These are phyloP conservation scores for Tortricodes alternella DNA, from an alignment of 2,888 invertebrate species.

Conservation along the genomic window DNA sequence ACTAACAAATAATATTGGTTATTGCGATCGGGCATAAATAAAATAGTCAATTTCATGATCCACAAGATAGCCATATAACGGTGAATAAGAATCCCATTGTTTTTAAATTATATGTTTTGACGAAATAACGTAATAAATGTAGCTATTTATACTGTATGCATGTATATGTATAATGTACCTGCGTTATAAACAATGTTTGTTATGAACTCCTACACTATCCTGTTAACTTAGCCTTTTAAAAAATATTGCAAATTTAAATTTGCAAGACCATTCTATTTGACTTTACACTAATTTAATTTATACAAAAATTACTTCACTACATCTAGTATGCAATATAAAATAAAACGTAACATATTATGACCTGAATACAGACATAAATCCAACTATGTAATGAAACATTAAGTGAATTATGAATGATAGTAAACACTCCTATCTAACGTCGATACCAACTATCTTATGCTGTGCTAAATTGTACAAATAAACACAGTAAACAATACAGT, in stretches of 20 bases:
- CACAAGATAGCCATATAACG: too few species aligned
- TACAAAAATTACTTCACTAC: conserved; percentile 6
- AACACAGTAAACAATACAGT: conserved; percentile 51
- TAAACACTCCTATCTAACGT: conserved; percentile 15
- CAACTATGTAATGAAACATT: not conserved
- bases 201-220: too few species aligned
- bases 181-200: too few species aligned
- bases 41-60: too few species aligned
- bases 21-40: too few species aligned
- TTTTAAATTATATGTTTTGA: too few species aligned
- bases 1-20: too few species aligned
- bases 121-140: too few species aligned
- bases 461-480: conserved; percentile 32
- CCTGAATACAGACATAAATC: not conserved
- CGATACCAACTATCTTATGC: conserved; percentile 22
- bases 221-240: not conserved
- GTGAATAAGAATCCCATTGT: too few species aligned
- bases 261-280: not conserved
- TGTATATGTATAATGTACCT: too few species aligned
- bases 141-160: too few species aligned
- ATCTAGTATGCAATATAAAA: conserved; percentile 10
- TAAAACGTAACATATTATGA: not conserved
- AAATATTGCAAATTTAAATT: not conserved
- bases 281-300: too few species aligned
- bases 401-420: conserved; percentile 9